These are phyloP conservation scores for Erpornis zantholeuca DNA, from an alignment of 2,113 vertebrate species.

Conservation along the genomic window DNA sequence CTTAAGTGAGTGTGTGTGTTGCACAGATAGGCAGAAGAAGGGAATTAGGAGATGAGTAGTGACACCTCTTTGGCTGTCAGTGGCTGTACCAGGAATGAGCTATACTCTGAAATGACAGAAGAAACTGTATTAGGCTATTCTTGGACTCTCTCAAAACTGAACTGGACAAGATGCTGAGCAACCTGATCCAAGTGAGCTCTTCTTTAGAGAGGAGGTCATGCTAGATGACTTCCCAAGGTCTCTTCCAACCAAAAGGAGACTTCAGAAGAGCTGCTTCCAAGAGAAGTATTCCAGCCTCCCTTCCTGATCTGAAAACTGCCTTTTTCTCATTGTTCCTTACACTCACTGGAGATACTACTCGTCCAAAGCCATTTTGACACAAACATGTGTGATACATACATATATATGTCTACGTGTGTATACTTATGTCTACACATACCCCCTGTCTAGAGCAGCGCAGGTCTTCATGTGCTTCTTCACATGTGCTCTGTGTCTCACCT, in stretches of 20 bases:
- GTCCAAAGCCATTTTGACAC: not conserved
- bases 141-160: not conserved
- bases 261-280: not conserved
- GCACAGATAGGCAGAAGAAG: not conserved
- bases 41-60: not conserved
- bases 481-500: not conserved
- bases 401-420: accelerated
- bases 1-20: not conserved
- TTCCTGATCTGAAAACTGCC: not conserved
- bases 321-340: not conserved
- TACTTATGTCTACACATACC: accelerated
- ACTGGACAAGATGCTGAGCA: not conserved
- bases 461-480: not conserved
- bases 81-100: not conserved
- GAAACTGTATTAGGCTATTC: not conserved
- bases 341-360: not conserved
- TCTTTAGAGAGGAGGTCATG: not conserved
- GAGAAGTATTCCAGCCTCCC: not conserved
- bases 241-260: not conserved
- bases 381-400: not conserved
- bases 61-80: not conserved
- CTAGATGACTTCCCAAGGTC: not conserved
- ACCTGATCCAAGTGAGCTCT: not conserved
- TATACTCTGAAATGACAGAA: not conserved
- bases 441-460: not conserved